Evolutionary conservation across 2,797 vertebrate genomes (phyloP).

Genomic region (Acrossocheilus fasciatus): DNA sequence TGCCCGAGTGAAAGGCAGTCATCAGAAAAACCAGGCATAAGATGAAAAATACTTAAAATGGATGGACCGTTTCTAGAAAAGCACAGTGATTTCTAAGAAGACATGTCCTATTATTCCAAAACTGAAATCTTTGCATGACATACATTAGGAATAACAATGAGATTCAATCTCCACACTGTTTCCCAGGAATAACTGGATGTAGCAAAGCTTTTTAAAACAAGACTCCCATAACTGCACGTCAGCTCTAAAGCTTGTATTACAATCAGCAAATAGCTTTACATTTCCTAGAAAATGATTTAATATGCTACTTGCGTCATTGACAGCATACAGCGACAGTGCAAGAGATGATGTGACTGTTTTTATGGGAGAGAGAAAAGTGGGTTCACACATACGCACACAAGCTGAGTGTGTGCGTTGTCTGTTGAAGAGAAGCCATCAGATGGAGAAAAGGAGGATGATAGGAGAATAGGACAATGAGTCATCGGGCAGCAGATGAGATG

Average conservation of each 20-base stretch:
- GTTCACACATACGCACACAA: constrained; percentile 15
- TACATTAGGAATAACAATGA: not conserved
- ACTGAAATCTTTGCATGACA: not conserved
- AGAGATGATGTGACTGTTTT: constrained; percentile 14
- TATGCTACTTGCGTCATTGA: constrained; percentile 27
- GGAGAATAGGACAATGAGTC: constrained; percentile 21
- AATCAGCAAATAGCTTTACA: constrained; percentile 13
- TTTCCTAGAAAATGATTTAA: constrained; percentile 37
- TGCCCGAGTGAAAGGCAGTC: constrained; percentile 14
- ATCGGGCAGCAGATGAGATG: constrained; percentile 18
- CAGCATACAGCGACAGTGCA: constrained; percentile 5
- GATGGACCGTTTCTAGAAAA: not conserved
- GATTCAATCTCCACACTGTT: not conserved
- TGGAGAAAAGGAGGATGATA: not conserved
- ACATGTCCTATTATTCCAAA: not conserved
- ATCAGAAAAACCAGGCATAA: constrained; percentile 8
- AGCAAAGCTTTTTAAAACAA: not conserved
- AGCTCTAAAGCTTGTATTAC: not conserved
- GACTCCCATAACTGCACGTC: not conserved
- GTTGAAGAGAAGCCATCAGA: constrained; percentile 10
- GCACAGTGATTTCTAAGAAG: not conserved
- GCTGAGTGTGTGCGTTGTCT: not conserved
- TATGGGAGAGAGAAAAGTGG: not conserved
- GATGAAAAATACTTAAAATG: constrained; percentile 11
- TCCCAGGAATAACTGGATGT: not conserved